Evolutionary conservation across 2,888 invertebrate species (phyloP).

Genomic region (Mellilla xanthometata): DNA sequence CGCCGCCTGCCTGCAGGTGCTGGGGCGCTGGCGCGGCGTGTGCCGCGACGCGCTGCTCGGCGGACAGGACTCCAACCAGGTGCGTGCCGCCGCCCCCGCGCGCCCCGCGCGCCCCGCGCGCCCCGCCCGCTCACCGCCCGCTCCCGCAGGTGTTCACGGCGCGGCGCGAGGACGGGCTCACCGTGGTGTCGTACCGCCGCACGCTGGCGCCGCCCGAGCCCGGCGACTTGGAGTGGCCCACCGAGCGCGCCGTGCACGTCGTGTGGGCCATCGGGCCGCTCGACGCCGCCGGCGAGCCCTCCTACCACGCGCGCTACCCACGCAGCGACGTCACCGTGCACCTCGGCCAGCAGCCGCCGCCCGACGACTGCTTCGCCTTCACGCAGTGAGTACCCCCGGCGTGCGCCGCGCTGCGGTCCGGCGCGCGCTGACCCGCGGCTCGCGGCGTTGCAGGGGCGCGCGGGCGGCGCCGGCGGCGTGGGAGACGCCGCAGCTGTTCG

Average conservation of each 20-base stretch:
- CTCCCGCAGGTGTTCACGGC: constrained; percentile 87
- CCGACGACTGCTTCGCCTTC: constrained; percentile 89
- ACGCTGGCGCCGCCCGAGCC: constrained; percentile 87
- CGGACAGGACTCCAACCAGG: constrained; percentile 90
- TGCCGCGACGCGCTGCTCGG: constrained; percentile 93
- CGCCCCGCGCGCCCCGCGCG: too few species aligned
- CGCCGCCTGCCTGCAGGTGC: constrained; percentile 66
- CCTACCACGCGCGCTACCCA: constrained; percentile 91
- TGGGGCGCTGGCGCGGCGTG: constrained; percentile 93
- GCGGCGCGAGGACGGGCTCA: constrained; percentile 88
- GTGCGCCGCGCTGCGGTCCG: constrained; percentile 33
- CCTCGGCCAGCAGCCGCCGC: constrained; percentile 84
- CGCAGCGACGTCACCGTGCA: constrained; percentile 86
- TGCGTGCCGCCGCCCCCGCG: too few species aligned
- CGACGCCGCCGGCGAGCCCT: constrained; percentile 89
- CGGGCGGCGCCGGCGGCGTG: constrained; percentile 61
- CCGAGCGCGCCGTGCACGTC: constrained; percentile 85
- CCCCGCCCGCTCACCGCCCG: too few species aligned
- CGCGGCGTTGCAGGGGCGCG: constrained; percentile 35
- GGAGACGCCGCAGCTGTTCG: constrained; percentile 85
- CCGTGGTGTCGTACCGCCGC: constrained; percentile 90
- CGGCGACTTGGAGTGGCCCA: constrained; percentile 88
- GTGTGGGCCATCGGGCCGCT: constrained; percentile 94
- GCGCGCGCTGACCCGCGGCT: too few species aligned
- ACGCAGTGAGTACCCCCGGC: constrained; percentile 67